These are phyloP conservation scores for Meganola albula DNA, from an alignment of 2,888 invertebrate genomes.

Conservation along the genomic window DNA sequence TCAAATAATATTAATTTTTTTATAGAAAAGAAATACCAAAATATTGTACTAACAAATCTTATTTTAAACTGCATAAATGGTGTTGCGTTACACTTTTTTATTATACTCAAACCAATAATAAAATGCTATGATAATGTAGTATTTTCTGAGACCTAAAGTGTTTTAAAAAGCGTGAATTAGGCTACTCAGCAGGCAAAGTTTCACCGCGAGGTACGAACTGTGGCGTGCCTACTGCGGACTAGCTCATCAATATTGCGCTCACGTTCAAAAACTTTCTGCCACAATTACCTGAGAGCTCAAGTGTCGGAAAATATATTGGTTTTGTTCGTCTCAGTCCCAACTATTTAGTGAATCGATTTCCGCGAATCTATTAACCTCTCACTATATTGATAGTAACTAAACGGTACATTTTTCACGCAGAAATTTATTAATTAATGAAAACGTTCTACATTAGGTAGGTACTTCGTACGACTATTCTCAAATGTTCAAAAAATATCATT, in stretches of 20 bases:
- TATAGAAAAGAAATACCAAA: too few species aligned
- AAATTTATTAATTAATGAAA: too few species aligned
- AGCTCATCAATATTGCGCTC: slow-evolving; percentile 69
- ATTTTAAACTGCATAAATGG: too few species aligned
- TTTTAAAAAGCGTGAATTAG: slow-evolving; percentile 19
- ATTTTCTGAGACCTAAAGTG: too few species aligned
- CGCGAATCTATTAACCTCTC: slow-evolving; percentile 34
- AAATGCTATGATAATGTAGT: too few species aligned
- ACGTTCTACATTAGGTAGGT: too few species aligned
- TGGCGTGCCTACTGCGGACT: slow-evolving; percentile 22
- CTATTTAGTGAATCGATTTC: slow-evolving; percentile 54
- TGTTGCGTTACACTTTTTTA: too few species aligned
- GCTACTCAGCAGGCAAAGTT: slow-evolving; percentile 16
- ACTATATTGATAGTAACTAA: slow-evolving; percentile 14
- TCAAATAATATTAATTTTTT: too few species aligned
- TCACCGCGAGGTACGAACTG: slow-evolving; percentile 32
- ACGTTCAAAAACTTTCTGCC: slow-evolving; percentile 74
- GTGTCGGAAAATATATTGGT: slow-evolving; percentile 76
- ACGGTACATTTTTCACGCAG: slow-evolving; percentile 5
- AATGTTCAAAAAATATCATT: too few species aligned
- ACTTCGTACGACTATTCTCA: too few species aligned
- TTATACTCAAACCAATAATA: too few species aligned
- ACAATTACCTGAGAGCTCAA: slow-evolving; percentile 77
- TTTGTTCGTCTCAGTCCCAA: slow-evolving; percentile 59
- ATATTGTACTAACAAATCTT: too few species aligned